phyloP scores from a whole-genome alignment of 2,797 vertebrate genomes.

The Eutrigla gurnardus region DNA sequence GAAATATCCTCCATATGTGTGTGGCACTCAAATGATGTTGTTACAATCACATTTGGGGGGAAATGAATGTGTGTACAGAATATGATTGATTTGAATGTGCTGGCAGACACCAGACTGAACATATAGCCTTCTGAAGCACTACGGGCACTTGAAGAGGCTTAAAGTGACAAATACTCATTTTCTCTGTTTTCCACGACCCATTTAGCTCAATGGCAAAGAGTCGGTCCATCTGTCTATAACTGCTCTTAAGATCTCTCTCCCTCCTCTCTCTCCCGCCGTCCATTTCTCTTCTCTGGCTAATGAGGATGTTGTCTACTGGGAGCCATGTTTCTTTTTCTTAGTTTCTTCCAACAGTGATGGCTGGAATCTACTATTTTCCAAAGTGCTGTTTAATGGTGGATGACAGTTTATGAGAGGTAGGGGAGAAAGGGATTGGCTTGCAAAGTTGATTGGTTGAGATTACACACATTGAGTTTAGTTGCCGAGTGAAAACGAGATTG shows the following conservation, averaged over 20 bases:
- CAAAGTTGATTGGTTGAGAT: slow-evolving; percentile 24
- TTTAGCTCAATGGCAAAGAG: slow-evolving; percentile 53
- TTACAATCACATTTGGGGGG: neutral
- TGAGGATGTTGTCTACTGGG: slow-evolving; percentile 71
- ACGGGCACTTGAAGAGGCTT: slow-evolving; percentile 25
- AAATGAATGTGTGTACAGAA: neutral
- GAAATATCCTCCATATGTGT: neutral
- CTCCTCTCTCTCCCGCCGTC: slow-evolving; percentile 38
- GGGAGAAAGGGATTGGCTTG: slow-evolving; percentile 18
- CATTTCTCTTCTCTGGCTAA: slow-evolving; percentile 70
- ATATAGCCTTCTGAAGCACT: slow-evolving; percentile 18
- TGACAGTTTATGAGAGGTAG: slow-evolving; percentile 49
- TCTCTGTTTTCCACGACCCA: slow-evolving; percentile 42
- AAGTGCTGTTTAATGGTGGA: slow-evolving; percentile 67
- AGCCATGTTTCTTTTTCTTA: slow-evolving; percentile 59
- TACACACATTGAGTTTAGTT: slow-evolving; percentile 47
- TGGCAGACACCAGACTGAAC: slow-evolving; percentile 23
- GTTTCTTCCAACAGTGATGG: slow-evolving; percentile 44
- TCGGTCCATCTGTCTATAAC: slow-evolving; percentile 65
- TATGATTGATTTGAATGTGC: neutral
- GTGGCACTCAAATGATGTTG: neutral
- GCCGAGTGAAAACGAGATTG: neutral
- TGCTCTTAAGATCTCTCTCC: slow-evolving; percentile 48
- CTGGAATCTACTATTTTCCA: slow-evolving; percentile 67
- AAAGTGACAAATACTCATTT: slow-evolving; percentile 57